Conservation (phyloP, 2,888 invertebrate genomes). For the Notodonta dromedarius region DNA sequence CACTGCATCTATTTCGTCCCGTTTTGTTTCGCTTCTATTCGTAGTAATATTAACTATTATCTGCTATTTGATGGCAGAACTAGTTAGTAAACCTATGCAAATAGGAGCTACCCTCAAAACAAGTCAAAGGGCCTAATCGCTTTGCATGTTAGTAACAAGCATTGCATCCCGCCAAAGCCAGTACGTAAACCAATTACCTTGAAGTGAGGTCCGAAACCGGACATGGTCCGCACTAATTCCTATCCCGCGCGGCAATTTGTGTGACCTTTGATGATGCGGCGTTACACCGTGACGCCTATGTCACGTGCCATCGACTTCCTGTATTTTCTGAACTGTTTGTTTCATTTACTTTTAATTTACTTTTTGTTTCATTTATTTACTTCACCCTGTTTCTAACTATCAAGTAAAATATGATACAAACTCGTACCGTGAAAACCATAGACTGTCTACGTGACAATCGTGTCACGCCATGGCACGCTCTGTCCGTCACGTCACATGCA, state of each 20-base stretch:
- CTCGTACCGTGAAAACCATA: background rate
- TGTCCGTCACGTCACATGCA: too few species aligned
- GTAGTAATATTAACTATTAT: too few species aligned
- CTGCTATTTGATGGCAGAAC: too few species aligned
- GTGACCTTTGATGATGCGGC: background rate
- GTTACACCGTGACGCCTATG: background rate
- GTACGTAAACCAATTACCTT: conserved; percentile 1
- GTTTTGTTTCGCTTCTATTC: too few species aligned
- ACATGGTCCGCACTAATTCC: background rate
- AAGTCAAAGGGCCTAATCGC: background rate
- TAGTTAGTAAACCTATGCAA: too few species aligned
- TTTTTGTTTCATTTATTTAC: too few species aligned
- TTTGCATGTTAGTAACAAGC: conserved; percentile 1
- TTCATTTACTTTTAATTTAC: too few species aligned
- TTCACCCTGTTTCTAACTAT: too few species aligned
- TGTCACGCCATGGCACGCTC: background rate
- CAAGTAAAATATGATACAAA: too few species aligned
- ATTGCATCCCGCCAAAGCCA: background rate
- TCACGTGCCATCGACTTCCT: background rate
- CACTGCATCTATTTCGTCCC: too few species aligned
- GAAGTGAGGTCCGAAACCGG: background rate
- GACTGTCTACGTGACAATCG: background rate
- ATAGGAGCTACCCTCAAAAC: too few species aligned
- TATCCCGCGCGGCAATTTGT: background rate
- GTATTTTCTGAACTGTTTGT: too few species aligned